These are phyloP conservation scores for Strigamia crassipes DNA, from an alignment of 2,888 invertebrate species.

Conservation along the genomic window DNA sequence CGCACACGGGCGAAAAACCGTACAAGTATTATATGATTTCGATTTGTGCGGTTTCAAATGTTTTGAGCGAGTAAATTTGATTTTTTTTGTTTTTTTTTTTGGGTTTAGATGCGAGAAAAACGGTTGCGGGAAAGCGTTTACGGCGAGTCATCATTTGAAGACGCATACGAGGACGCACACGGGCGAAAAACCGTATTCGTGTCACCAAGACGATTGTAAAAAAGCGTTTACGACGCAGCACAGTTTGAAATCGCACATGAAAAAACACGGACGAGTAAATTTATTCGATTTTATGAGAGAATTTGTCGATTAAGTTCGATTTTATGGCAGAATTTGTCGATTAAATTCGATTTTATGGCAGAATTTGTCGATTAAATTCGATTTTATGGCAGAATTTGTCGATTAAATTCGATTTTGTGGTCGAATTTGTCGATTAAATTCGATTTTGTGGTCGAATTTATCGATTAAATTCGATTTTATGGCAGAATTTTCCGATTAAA, in stretches of 20 bases:
- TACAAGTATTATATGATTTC: constrained; percentile 53
- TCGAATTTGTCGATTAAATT: too few relatives aligned
- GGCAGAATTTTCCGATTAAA: too few relatives aligned
- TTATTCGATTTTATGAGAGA: background rate
- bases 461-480: too few relatives aligned
- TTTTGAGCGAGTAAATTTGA: too few relatives aligned
- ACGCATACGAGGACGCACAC: constrained; percentile 85
- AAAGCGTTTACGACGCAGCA: constrained; percentile 83
- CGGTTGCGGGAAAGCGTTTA: constrained; percentile 89
- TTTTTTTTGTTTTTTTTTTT: constrained; percentile 46
- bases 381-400: too few relatives aligned
- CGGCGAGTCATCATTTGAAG: constrained; percentile 91
- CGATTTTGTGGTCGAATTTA: too few relatives aligned
- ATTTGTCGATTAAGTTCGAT: background rate
- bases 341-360: too few relatives aligned
- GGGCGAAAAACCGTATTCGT: constrained; percentile 68
- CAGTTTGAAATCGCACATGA: constrained; percentile 77
- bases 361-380: too few relatives aligned
- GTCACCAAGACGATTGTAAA: constrained; percentile 70
- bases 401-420: too few relatives aligned
- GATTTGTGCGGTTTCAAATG: too few relatives aligned
- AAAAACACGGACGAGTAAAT: constrained; percentile 65
- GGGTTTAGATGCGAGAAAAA: constrained; percentile 72
- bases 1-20: constrained; percentile 80
- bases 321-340: too few relatives aligned